phyloP scores from a whole-genome alignment of 1,140 invertebrate genomes.

The Temnothorax curvispinosus region DNA sequence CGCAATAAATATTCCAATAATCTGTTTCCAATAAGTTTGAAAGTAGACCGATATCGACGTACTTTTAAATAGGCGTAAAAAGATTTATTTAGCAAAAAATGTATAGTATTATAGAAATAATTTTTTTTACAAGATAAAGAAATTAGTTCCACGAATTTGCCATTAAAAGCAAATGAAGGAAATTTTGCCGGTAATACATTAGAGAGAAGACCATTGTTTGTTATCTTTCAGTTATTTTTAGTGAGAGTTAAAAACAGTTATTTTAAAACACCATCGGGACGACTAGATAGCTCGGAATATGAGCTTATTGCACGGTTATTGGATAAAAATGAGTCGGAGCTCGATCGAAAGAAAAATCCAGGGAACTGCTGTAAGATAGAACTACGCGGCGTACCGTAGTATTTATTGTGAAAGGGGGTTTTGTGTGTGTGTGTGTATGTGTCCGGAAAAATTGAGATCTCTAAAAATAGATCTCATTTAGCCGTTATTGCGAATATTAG shows the following conservation, averaged over 20 bases:
- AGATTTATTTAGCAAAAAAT: background rate
- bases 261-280: background rate
- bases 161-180: background rate
- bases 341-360: constrained; percentile 36
- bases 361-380: constrained; percentile 12
- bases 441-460: constrained; percentile 38
- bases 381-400: background rate
- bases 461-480: background rate
- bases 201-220: background rate
- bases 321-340: constrained; percentile 29
- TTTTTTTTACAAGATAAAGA: background rate
- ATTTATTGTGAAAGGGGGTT: constrained; percentile 17
- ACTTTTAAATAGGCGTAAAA: constrained; percentile 21
- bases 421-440: background rate
- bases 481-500: constrained; percentile 18
- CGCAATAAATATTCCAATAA: constrained; percentile 33
- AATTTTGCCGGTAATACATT: background rate
- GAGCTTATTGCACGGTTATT: constrained; percentile 45
- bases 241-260: constrained; percentile 24
- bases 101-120: background rate
- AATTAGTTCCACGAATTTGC: background rate
- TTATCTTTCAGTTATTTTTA: constrained; percentile 18
- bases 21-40: constrained; percentile 14
- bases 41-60: background rate
- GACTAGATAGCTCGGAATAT: constrained; percentile 31